Conservation (phyloP, 2,113 vertebrate species). For the Pomatorhinus ruficollis region DNA sequence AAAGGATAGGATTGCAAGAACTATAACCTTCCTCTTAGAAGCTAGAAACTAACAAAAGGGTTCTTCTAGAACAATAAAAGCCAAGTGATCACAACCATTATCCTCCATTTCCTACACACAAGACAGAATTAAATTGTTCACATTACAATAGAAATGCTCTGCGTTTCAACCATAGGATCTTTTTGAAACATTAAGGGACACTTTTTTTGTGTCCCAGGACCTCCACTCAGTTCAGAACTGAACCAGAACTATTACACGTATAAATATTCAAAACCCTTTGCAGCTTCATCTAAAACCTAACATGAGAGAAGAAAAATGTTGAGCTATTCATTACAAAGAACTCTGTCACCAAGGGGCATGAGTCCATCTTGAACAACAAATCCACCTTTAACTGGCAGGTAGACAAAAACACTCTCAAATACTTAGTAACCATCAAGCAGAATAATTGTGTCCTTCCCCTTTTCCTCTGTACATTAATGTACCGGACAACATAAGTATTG, state of each 20-base stretch:
- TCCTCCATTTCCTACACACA: not conserved
- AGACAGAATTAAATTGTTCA: not conserved
- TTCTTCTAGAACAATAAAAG: not conserved
- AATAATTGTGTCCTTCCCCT: not conserved
- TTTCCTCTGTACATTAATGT: not conserved
- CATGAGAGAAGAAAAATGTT: not conserved
- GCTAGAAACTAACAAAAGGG: not conserved
- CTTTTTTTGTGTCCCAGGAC: not conserved
- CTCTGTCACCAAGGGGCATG: not conserved
- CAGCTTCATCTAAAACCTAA: not conserved
- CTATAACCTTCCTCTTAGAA: not conserved
- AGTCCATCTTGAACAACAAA: not conserved
- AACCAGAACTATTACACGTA: not conserved
- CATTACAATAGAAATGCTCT: not conserved
- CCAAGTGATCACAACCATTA: not conserved
- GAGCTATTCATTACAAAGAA: not conserved
- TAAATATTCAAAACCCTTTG: not conserved
- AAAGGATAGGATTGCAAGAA: not conserved
- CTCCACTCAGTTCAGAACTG: not conserved
- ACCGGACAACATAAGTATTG: not conserved
- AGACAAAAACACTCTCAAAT: not conserved
- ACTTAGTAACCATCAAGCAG: not conserved
- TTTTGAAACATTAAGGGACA: not conserved
- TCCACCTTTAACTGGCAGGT: not conserved
- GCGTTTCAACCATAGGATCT: not conserved